phyloP scores from a whole-genome alignment of 2,113 vertebrate species.

The Oriolus oriolus region DNA sequence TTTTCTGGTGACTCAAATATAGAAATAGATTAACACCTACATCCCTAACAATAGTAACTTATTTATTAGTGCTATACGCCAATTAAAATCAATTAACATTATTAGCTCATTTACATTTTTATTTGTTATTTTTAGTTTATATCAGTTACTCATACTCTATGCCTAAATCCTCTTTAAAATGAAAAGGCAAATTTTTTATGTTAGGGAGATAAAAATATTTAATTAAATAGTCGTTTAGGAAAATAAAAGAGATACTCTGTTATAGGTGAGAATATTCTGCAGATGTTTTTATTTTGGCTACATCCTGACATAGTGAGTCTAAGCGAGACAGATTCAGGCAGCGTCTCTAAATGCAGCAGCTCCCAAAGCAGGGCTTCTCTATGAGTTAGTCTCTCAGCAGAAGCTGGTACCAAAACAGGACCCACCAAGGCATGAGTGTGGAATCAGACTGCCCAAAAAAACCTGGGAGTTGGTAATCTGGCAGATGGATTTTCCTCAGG shows the following conservation, averaged over 20 bases:
- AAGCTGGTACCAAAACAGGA: not conserved
- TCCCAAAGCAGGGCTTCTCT: not conserved
- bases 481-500: not conserved
- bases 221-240: not conserved
- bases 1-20: not conserved
- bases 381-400: fast-evolving
- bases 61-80: not conserved
- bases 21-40: not conserved
- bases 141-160: not conserved
- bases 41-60: not conserved
- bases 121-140: not conserved
- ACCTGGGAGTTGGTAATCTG: not conserved
- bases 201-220: not conserved
- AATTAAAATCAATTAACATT: not conserved
- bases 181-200: not conserved
- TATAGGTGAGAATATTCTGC: not conserved
- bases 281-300: not conserved
- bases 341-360: not conserved
- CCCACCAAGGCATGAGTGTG: not conserved
- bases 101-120: not conserved
- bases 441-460: not conserved
- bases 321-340: not conserved
- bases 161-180: not conserved
- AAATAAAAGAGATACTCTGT: not conserved
- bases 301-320: not conserved